phyloP scores from a whole-genome alignment of 2,113 vertebrate species.

The Equus quagga region DNA sequence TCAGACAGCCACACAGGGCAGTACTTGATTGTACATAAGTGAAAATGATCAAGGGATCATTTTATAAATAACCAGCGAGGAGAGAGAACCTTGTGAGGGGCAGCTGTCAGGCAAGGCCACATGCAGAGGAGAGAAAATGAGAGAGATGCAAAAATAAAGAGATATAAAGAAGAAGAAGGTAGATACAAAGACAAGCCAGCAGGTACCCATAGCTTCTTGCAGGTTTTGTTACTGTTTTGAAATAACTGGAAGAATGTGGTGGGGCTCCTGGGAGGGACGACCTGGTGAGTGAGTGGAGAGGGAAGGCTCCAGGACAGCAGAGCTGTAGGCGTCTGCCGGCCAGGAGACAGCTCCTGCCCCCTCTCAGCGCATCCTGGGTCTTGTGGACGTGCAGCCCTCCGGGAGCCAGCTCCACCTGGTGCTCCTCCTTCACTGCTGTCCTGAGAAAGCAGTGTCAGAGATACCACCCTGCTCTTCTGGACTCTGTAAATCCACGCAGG shows the following conservation, averaged over 20 bases:
- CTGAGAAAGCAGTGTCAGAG: background rate
- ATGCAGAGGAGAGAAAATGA: background rate
- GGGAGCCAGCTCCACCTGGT: background rate
- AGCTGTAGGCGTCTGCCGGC: background rate
- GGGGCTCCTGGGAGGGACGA: background rate
- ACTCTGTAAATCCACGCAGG: background rate
- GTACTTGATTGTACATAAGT: background rate
- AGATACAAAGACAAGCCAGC: background rate
- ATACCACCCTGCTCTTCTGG: background rate
- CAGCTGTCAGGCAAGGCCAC: background rate
- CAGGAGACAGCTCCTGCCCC: background rate
- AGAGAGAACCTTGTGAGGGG: background rate
- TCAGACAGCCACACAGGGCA: background rate
- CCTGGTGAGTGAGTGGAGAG: background rate
- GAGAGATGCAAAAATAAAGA: background rate
- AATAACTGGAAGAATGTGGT: background rate
- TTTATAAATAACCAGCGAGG: background rate
- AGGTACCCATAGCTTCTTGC: background rate
- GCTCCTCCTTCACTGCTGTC: background rate
- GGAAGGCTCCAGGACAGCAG: background rate
- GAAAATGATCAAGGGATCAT: background rate
- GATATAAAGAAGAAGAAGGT: background rate
- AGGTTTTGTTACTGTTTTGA: background rate
- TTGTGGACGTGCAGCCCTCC: background rate
- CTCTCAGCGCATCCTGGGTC: background rate